phyloP scores from a whole-genome alignment of 2,797 vertebrate species.

The Pempheris klunzingeri region DNA sequence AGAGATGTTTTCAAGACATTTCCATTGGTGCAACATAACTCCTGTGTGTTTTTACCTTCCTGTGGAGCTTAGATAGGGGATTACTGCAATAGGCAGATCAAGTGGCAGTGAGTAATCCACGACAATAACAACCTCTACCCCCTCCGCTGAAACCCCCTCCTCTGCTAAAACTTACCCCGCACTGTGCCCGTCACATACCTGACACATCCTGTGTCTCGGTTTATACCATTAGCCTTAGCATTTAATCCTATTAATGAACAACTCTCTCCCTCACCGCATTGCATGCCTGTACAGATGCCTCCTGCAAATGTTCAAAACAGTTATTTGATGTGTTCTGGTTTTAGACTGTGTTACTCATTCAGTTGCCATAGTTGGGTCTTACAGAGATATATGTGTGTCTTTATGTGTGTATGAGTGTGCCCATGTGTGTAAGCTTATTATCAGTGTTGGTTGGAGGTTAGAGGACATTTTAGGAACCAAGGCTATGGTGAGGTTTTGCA shows the following conservation, averaged over 20 bases:
- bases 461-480: conserved; percentile 76
- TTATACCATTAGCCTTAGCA: conserved; percentile 79
- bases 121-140: conserved; percentile 79
- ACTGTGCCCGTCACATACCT: conserved; percentile 79
- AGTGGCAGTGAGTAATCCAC: conserved; percentile 85
- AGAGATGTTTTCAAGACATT: conserved; percentile 81
- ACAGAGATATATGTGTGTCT: conserved; percentile 42
- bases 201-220: conserved; percentile 80
- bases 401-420: conserved; percentile 18
- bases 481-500: conserved; percentile 64
- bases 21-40: conserved; percentile 78
- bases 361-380: conserved; percentile 57
- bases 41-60: conserved; percentile 82
- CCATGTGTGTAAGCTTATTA: conserved; percentile 74
- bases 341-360: conserved; percentile 76
- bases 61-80: conserved; percentile 81
- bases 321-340: conserved; percentile 78
- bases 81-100: conserved; percentile 84
- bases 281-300: conserved; percentile 61
- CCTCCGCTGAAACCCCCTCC: conserved; percentile 57
- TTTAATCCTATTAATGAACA: conserved; percentile 85
- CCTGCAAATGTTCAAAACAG: conserved; percentile 70
- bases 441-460: conserved; percentile 74
- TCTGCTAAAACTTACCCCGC: conserved; percentile 71
- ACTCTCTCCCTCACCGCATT: conserved; percentile 62